Conservation (phyloP, 2,888 invertebrate genomes). For the Deilephila porcellus region DNA sequence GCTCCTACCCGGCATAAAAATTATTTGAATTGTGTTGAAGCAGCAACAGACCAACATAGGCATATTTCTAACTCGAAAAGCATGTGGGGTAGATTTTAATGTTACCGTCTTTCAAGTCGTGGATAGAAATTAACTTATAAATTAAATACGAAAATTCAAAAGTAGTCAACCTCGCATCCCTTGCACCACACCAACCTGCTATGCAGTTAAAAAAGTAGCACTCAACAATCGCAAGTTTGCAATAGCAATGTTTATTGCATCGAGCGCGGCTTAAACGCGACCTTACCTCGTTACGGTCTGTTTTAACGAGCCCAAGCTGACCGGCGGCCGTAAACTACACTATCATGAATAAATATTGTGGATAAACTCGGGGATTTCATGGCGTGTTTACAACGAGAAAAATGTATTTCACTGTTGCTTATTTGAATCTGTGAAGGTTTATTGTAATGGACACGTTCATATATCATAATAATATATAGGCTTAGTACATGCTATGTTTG, state of each 20-base stretch:
- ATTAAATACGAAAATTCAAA: background rate
- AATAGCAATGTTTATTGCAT: constrained; percentile 16
- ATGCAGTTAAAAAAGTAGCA: constrained; percentile 15
- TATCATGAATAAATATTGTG: constrained; percentile 15
- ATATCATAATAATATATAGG: too few species aligned
- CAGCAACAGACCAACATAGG: too few species aligned
- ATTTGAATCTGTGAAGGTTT: background rate
- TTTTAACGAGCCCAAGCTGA: constrained; percentile 4
- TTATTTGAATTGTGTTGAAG: too few species aligned
- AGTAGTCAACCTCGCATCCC: background rate
- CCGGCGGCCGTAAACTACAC: constrained; percentile 1
- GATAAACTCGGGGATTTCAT: background rate
- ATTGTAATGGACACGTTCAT: background rate
- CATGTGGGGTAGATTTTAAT: too few species aligned
- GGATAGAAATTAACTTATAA: too few species aligned
- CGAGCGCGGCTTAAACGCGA: background rate
- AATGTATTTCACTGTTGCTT: background rate
- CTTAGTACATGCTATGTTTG: too few species aligned
- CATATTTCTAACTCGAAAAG: too few species aligned
- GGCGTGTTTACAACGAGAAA: background rate
- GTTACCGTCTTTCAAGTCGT: too few species aligned
- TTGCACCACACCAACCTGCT: background rate
- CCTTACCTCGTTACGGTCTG: constrained; percentile 10
- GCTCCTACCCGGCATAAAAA: too few species aligned
- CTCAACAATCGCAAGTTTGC: constrained; percentile 3